Evolutionary conservation across 2,888 invertebrate species (phyloP).

Genomic region (Harpalus rufipes): DNA sequence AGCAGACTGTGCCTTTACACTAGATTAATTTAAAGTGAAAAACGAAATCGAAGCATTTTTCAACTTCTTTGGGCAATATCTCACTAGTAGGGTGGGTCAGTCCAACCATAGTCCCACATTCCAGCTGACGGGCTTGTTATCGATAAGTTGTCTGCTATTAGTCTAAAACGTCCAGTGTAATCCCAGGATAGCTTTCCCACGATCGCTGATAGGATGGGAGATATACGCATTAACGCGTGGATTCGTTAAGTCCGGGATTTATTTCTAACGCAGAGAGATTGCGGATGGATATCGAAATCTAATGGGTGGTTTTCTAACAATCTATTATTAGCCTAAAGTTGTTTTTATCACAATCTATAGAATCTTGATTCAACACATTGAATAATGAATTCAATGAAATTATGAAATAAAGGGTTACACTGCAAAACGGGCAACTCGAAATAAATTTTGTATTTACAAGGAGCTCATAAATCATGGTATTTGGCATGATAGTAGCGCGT

Average conservation of each 20-base stretch:
- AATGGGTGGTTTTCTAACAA: not conserved
- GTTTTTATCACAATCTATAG: no score
- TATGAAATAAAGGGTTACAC: no score
- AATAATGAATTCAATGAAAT: no score
- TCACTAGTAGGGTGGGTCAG: slow-evolving; percentile 9
- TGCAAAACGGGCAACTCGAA: no score
- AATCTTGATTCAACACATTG: no score
- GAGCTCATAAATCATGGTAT: no score
- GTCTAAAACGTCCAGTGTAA: slow-evolving; percentile 52
- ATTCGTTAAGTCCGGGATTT: slow-evolving; percentile 47
- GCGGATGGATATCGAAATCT: not conserved
- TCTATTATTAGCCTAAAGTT: no score
- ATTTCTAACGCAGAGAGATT: slow-evolving; percentile 21
- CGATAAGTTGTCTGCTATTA: slow-evolving; percentile 55
- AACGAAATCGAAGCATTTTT: slow-evolving; percentile 46
- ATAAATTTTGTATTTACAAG: no score
- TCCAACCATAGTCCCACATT: no score
- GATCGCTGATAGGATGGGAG: slow-evolving; percentile 49
- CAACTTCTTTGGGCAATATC: slow-evolving; percentile 33
- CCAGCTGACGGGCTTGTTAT: slow-evolving; percentile 31
- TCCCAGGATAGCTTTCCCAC: slow-evolving; percentile 44
- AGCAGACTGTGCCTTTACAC: slow-evolving; percentile 34
- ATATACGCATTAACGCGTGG: slow-evolving; percentile 35
- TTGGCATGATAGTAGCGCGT: no score
- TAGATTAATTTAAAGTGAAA: slow-evolving; percentile 55